Evolutionary conservation across 2,797 vertebrate species (phyloP), one percentile per base, ranked within the genome.

Genomic region (Varecia variegata): DNA sequence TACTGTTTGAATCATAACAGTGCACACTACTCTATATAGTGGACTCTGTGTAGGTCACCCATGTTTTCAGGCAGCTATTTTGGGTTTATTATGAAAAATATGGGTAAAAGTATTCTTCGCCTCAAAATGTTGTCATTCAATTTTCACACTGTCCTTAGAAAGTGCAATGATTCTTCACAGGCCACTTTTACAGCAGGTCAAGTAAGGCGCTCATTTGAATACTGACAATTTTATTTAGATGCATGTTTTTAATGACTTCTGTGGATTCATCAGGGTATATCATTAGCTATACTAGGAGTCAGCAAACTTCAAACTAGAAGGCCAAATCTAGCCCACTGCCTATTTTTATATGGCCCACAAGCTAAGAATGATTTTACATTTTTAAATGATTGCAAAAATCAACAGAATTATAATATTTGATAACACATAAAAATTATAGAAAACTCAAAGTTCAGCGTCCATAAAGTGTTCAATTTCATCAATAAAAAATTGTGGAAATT

Each of bases 301-400:
- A 86, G 35, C 25, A 90, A 86, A 58, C 18, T 30, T 74, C 25
- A 60, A 27, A 23, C 38, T 6, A 6, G 1, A 5, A 4, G 35
- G 21, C 60, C 54, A 65, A 56, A 83, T 38, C 30, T 30, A 93
- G 23, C 45, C 52, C 6, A 35, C 17, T 83, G 12, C 14, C 40
- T 91, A 27, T 60, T 86, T 47, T 80, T 54, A 3, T 62, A 83
- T 3, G 11, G 27, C 32, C 32, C 18, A n/a, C 6, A 56, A 62
- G n/a, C n/a, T 79, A 52, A 74, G 18, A 91, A 45, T 89, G 3
- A 76, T 45, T 60, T 88, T 56, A 77, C 11, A 87, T n/a, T 62
- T 95, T 93, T 68, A 77, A 92, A 74, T 68, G n/a, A 38, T 40
- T 73, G 21, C 17, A 84, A 92, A 92, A 73, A 85, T 76, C 7